Conservation (phyloP, 2,113 vertebrate genomes). For the Steatornis caripensis region DNA sequence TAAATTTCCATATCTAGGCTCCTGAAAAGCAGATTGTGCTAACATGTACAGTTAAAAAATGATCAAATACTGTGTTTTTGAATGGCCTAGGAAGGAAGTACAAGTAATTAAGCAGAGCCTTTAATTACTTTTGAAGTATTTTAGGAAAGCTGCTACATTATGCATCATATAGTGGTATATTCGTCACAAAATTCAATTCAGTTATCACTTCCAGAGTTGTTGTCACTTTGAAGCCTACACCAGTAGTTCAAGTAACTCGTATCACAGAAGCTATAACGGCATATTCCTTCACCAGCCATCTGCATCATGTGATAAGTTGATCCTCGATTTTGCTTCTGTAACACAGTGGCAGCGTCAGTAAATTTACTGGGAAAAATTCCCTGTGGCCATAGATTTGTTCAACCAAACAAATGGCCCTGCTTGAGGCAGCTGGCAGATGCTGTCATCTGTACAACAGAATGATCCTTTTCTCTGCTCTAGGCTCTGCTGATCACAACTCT, state of each 20-base stretch:
- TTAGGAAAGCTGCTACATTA: not conserved
- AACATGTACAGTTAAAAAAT: not conserved
- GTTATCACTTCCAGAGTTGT: not conserved
- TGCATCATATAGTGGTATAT: not conserved
- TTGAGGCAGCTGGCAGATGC: conserved; percentile 24
- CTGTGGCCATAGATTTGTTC: conserved; percentile 38
- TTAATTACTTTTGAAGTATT: conserved; percentile 38
- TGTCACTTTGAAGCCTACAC: conserved; percentile 17
- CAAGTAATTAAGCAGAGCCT: conserved; percentile 32
- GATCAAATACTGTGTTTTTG: not conserved
- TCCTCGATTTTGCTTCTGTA: conserved; percentile 31
- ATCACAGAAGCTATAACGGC: not conserved
- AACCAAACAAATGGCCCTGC: conserved; percentile 40
- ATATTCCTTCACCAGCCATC: conserved; percentile 6
- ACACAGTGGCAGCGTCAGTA: not conserved
- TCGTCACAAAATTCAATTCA: conserved; percentile 33
- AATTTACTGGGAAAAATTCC: conserved; percentile 48
- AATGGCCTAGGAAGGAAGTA: conserved; percentile 12
- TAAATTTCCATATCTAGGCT: not conserved
- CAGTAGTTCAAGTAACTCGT: conserved; percentile 37
- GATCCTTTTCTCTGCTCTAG: not conserved
- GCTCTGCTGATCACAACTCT: not conserved
- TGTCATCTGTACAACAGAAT: not conserved
- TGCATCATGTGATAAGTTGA: conserved; percentile 26
- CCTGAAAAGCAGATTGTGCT: not conserved